These are phyloP conservation scores for Isichthys henryi DNA, from an alignment of 2,113 vertebrate genomes.

Conservation along the genomic window DNA sequence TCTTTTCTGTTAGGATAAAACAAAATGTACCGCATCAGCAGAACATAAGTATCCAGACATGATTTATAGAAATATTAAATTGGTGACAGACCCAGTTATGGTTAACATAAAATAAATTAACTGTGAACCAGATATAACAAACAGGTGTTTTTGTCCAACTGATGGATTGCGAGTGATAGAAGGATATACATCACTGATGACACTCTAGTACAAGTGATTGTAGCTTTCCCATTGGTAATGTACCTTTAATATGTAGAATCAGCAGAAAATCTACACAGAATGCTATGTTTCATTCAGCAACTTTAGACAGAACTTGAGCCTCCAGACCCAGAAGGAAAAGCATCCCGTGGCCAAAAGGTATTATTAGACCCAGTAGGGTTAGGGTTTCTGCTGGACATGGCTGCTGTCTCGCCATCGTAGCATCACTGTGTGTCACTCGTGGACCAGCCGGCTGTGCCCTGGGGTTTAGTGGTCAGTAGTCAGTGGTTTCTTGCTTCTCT, in stretches of 20 bases:
- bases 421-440: neutral
- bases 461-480: neutral
- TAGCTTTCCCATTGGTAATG: neutral
- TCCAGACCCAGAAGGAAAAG: neutral
- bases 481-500: neutral
- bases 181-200: slow-evolving; percentile 41
- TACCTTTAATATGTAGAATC: neutral
- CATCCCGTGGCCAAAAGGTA: neutral
- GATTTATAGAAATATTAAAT: slow-evolving; percentile 67
- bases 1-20: slow-evolving; percentile 39
- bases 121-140: slow-evolving; percentile 57
- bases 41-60: slow-evolving; percentile 60
- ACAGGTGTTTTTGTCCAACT: slow-evolving; percentile 54
- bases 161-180: slow-evolving; percentile 63
- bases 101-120: slow-evolving; percentile 58
- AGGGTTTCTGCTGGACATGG: neutral
- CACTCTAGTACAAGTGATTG: neutral
- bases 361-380: neutral
- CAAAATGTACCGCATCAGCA: slow-evolving; percentile 46
- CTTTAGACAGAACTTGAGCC: neutral
- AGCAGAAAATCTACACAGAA: neutral
- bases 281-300: neutral
- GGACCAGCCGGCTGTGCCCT: neutral
- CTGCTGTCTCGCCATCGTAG: neutral
- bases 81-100: slow-evolving; percentile 58